phyloP scores from a whole-genome alignment of 2,113 vertebrate species.

The Baryphthengus martii region DNA sequence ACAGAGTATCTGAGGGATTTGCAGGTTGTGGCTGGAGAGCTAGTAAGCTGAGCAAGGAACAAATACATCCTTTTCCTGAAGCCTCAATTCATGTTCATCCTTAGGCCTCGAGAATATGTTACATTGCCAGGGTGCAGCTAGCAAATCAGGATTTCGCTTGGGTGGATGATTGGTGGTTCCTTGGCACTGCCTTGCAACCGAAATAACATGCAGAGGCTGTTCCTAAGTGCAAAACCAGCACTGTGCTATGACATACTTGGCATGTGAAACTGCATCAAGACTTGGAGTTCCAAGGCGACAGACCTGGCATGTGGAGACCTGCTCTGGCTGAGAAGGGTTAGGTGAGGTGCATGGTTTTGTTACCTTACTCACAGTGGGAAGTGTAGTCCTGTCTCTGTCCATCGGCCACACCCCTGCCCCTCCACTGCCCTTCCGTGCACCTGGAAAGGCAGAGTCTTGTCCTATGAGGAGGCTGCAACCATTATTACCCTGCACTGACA shows the following conservation, averaged over 20 bases:
- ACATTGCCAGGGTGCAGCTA: not conserved
- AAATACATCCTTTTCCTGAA: not conserved
- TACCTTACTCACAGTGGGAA: not conserved
- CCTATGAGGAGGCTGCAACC: not conserved
- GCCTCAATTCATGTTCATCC: not conserved
- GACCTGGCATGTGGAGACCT: not conserved
- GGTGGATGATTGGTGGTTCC: not conserved
- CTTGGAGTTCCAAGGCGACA: not conserved
- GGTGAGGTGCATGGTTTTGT: not conserved
- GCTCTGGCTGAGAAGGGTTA: not conserved
- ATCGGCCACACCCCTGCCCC: fast-evolving
- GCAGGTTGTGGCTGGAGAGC: not conserved
- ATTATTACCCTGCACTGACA: not conserved
- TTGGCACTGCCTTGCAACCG: not conserved
- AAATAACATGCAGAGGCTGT: too few relatives aligned
- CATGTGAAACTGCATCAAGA: not conserved
- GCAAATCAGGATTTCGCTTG: not conserved
- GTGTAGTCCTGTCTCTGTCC: not conserved
- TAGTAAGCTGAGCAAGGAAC: not conserved
- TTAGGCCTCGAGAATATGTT: not conserved
- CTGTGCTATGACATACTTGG: not conserved
- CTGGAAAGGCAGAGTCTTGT: not conserved
- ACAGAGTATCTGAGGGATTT: not conserved
- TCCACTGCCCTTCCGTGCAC: not conserved
- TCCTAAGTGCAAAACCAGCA: not conserved